phyloP scores from a whole-genome alignment of 2,888 invertebrate species.

The Calameuta idolon region DNA sequence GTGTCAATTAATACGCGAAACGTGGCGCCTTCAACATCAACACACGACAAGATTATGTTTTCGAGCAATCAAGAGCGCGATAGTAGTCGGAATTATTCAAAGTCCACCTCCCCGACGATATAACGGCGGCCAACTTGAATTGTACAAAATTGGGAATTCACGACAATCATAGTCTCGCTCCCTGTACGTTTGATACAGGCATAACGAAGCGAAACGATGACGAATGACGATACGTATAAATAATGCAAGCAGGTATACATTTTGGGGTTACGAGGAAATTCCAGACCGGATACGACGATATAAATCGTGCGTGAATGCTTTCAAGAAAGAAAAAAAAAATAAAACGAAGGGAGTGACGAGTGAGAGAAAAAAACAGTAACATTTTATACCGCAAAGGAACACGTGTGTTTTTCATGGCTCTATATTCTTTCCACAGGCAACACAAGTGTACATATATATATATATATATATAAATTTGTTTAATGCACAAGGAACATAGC shows the following conservation, averaged over 20 bases:
- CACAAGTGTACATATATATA: not conserved
- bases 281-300: not conserved
- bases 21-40: not conserved
- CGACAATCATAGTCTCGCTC: not conserved
- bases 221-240: not conserved
- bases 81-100: not conserved
- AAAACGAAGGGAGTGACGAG: too few relatives aligned
- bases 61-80: not conserved
- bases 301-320: not conserved
- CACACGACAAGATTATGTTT: not conserved
- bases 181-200: not conserved
- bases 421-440: not conserved
- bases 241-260: not conserved
- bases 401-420: not conserved
- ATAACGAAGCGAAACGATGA: not conserved
- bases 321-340: too few relatives aligned
- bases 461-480: conserved; percentile 34
- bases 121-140: not conserved
- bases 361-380: not conserved
- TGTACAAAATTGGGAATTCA: not conserved
- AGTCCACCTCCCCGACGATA: not conserved
- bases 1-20: not conserved
- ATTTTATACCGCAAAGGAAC: not conserved
- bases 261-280: not conserved
- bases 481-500: conserved; percentile 35